Conservation (phyloP, 2,113 vertebrate species). For the Eclectus roratus region DNA sequence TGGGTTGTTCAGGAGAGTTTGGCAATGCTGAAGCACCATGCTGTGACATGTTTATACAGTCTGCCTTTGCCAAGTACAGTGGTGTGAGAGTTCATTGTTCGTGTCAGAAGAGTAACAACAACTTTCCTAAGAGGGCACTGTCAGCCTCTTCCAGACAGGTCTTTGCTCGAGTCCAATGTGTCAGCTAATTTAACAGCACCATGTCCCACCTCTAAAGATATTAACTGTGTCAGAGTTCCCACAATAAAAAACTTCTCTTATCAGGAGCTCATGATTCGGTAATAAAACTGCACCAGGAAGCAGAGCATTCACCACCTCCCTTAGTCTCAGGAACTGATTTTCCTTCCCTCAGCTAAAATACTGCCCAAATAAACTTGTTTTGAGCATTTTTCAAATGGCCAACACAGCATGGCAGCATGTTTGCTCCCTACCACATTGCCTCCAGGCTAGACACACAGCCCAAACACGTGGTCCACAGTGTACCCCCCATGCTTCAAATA, state of each 20-base stretch:
- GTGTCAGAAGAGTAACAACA: not conserved
- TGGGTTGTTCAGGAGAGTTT: not conserved
- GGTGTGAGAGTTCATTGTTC: not conserved
- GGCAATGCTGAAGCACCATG: not conserved
- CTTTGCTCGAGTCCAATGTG: not conserved
- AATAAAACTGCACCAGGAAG: not conserved
- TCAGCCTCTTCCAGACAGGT: not conserved
- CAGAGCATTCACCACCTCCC: not conserved
- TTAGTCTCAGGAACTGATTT: not conserved
- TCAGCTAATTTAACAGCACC: not conserved
- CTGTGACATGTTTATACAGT: fast-evolving
- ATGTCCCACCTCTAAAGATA: not conserved
- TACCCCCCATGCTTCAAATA: not conserved
- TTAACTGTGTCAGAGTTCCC: not conserved
- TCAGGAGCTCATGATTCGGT: not conserved
- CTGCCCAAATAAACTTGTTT: not conserved
- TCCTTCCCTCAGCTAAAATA: not conserved
- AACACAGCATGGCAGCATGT: not conserved
- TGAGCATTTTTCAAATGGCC: not conserved
- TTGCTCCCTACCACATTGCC: not conserved
- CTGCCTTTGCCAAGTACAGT: not conserved
- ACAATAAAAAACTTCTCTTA: not conserved
- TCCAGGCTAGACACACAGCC: not conserved
- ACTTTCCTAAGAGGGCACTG: not conserved
- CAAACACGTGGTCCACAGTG: fast-evolving